These are phyloP conservation scores for Megalurothrips usitatus DNA, from an alignment of 2,888 invertebrate genomes.

Conservation along the genomic window DNA sequence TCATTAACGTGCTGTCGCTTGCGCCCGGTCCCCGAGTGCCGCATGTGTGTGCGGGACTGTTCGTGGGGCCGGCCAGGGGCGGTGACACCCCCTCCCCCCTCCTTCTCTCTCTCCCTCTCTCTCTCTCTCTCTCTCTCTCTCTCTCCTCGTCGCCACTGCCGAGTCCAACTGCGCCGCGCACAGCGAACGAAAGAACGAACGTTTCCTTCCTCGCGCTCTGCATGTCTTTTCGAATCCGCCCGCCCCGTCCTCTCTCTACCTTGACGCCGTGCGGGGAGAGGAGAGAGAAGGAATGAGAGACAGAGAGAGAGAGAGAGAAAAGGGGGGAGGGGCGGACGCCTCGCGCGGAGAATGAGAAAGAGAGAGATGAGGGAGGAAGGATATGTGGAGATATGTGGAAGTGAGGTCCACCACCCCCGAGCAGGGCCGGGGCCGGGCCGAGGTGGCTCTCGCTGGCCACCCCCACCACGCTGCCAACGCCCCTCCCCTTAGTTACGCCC, in stretches of 20 bases:
- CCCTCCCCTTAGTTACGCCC: slow-evolving; percentile 14
- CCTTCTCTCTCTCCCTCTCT: too few species aligned
- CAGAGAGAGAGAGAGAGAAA: not conserved
- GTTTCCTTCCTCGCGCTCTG: not conserved
- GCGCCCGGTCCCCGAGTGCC: not conserved
- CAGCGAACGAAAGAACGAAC: too few species aligned
- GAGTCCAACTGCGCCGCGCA: not conserved
- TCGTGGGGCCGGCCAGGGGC: not conserved
- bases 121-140: too few species aligned
- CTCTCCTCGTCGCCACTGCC: not conserved
- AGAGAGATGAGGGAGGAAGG: not conserved
- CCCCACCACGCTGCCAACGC: slow-evolving; percentile 14
- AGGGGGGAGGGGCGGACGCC: not conserved
- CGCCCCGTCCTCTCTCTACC: too few species aligned
- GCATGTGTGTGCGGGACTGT: not conserved
- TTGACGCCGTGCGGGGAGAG: too few species aligned
- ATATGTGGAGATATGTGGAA: slow-evolving; percentile 23
- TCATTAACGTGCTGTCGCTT: not conserved
- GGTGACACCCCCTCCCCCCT: not conserved
- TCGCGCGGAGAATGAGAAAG: not conserved
- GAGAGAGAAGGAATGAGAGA: not conserved
- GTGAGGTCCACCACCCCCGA: slow-evolving; percentile 13
- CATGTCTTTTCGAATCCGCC: slow-evolving; percentile 1
- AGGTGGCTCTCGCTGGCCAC: not conserved
- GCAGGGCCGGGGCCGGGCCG: not conserved